phyloP scores from a whole-genome alignment of 1,140 invertebrate genomes.

The Drosophila suzukii region DNA sequence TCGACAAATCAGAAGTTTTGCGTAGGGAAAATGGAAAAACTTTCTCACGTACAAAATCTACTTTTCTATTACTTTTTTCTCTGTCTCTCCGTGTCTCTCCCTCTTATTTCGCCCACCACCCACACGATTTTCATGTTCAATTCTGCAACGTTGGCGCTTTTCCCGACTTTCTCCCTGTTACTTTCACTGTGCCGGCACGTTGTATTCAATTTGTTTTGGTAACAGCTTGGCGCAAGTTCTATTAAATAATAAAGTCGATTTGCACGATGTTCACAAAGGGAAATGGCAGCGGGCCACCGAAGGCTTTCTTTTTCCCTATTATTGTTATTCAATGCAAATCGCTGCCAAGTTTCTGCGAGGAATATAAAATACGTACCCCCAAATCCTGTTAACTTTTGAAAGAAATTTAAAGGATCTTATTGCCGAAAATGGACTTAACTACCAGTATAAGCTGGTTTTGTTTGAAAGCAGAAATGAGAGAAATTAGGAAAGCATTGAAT shows the following conservation, averaged over 20 bases:
- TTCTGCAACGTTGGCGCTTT: conserved; percentile 39
- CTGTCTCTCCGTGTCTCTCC: background rate
- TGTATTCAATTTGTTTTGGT: conserved; percentile 81
- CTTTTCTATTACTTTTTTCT: conserved; percentile 74
- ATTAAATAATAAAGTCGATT: conserved; percentile 83
- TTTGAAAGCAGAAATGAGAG: background rate
- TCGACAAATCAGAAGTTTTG: conserved; percentile 62
- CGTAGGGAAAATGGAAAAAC: conserved; percentile 77
- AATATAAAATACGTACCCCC: conserved; percentile 23
- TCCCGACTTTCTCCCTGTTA: conserved; percentile 13
- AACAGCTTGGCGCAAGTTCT: conserved; percentile 77
- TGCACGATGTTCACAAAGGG: conserved; percentile 54
- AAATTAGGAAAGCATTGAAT: background rate
- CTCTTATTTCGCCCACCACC: conserved; percentile 2
- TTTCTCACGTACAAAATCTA: conserved; percentile 77
- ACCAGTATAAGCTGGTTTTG: background rate
- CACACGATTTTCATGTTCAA: conserved; percentile 26
- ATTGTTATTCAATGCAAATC: conserved; percentile 69
- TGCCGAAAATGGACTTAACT: background rate
- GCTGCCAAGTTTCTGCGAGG: conserved; percentile 13
- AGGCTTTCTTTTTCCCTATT: conserved; percentile 36
- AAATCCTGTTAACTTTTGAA: conserved; percentile 15
- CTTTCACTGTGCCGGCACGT: conserved; percentile 51
- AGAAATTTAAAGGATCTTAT: background rate
- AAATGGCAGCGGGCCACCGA: background rate